A percentile compares a stretch with the other conserved stretches of the same genome.
phyloP scores from a whole-genome alignment of 2,797 vertebrate species.

The Macroramphosus scolopax region DNA sequence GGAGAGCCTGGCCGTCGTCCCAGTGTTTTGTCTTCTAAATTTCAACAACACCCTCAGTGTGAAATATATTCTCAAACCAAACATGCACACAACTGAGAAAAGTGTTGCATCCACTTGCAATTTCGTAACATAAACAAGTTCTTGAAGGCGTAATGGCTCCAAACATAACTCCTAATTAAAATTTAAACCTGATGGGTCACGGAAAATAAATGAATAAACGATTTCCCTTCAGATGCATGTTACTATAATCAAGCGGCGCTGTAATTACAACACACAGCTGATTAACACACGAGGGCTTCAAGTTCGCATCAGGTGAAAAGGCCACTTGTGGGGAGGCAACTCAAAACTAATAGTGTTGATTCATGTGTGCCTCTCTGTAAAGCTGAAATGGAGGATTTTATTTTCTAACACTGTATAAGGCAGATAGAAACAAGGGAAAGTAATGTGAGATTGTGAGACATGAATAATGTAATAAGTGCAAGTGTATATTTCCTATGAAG shows the following conservation, averaged over 20 bases:
- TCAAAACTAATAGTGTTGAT: too few species aligned
- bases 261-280: constrained; percentile 35
- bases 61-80: constrained; percentile 21
- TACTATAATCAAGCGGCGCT: constrained; percentile 28
- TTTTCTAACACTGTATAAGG: too few species aligned
- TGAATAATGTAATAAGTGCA: too few species aligned
- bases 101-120: neutral
- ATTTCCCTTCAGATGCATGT: constrained; percentile 18
- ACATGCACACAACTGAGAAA: neutral
- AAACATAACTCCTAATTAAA: too few species aligned
- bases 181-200: neutral
- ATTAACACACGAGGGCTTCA: constrained; percentile 18
- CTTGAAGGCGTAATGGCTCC: neutral
- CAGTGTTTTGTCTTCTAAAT: constrained; percentile 34
- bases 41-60: constrained; percentile 46
- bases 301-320: constrained; percentile 21
- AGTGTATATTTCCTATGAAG: too few species aligned
- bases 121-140: neutral
- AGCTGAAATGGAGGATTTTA: too few species aligned
- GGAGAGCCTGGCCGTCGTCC: constrained; percentile 3
- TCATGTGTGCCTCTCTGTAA: too few species aligned
- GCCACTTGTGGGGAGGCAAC: too few species aligned
- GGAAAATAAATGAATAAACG: neutral
- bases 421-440: too few species aligned
- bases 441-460: too few species aligned